Base-by-base conservation (phyloP, 2,797 vertebrate species). In the Thamnophis elegans region DNA sequence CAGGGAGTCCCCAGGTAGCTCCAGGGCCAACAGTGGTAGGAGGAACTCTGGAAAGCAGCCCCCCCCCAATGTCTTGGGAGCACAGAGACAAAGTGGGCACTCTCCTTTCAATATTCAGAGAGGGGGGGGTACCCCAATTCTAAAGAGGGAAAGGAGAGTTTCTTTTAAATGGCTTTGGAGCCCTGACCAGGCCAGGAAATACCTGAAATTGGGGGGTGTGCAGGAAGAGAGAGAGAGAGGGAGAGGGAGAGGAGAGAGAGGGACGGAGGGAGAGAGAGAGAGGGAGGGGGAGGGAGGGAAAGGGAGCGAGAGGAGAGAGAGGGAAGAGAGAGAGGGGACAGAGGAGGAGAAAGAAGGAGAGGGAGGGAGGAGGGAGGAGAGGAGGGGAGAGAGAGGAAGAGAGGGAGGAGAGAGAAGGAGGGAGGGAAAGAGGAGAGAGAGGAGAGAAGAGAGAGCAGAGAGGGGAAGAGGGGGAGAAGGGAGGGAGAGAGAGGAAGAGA, bases 301-400 rank as follows among this genome's bases (percentile, higher is more conserved):
- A 78, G 9, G 12, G 26, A 4, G n/a, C n/a, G 3, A 62, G 0
- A 4, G n/a, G 6, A 5, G 1, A 58, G 1, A 2, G 58, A 22
- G 1, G n/a, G 2, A 3, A 5, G 13, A 5, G 14, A 59, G 7
- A 9, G 22, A 28, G 20, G 7, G n/a, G n/a, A n/a, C n/a, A n/a
- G 58, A 22, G 2, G 4, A 8, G 10, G 0, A 0, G 4, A 0
- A 0, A 2, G 1, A 5, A 5, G 2, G 28, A 16, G 0, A 7
- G n/a, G 0, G 5, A 5, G n/a, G 9, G 16, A 56, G 5, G 4
- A 16, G 18, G 4, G 20, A 9, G 7, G 8, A 6, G 1, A 56
- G 13, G 1, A 8, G 7, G 4, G 0, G 16, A 18, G 4, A 5
- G 55, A 18, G 16, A 5, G 1, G 1, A 5, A 1, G 11, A n/a